These are phyloP conservation scores for Calliphora vomitoria DNA, from an alignment of 2,888 invertebrate species.

Conservation along the genomic window DNA sequence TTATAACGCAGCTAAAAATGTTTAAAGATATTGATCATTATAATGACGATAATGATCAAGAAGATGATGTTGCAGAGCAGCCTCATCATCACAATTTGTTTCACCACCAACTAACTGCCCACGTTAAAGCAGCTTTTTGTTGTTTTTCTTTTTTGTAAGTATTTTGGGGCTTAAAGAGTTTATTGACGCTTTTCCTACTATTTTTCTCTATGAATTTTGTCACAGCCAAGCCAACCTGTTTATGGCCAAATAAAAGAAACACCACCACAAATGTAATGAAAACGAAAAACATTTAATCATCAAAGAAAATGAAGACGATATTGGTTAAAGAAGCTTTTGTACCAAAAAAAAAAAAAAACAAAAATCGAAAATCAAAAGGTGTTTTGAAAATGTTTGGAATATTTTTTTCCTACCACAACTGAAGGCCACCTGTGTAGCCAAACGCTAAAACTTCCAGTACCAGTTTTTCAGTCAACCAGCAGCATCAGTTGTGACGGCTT, in stretches of 20 bases:
- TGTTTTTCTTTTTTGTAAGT: not conserved
- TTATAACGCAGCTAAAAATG: not conserved
- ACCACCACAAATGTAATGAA: slow-evolving; percentile 30
- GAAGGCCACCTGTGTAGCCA: slow-evolving; percentile 61
- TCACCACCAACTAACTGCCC: slow-evolving; percentile 49
- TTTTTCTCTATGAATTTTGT: slow-evolving; percentile 41
- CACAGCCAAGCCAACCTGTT: slow-evolving; percentile 52
- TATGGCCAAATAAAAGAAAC: slow-evolving; percentile 23
- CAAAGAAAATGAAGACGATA: slow-evolving; percentile 29
- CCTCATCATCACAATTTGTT: slow-evolving; percentile 10
- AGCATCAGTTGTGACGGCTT: not conserved
- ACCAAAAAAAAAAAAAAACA: not conserved
- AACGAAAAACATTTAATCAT: not conserved
- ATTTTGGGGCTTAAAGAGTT: slow-evolving; percentile 54
- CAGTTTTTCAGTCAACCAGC: not conserved
- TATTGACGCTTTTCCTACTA: slow-evolving; percentile 68
- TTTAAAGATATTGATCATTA: slow-evolving; percentile 22
- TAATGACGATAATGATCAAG: not conserved
- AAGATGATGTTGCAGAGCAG: slow-evolving; percentile 8
- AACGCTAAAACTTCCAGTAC: slow-evolving; percentile 27
- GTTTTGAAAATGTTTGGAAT: slow-evolving; percentile 15
- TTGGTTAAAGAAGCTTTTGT: slow-evolving; percentile 17
- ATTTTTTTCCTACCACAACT: not conserved
- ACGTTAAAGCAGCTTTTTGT: slow-evolving; percentile 17
- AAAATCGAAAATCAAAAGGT: slow-evolving; percentile 8